Percentiles rank a stretch among this genome's conserved stretches.
phyloP scores from a whole-genome alignment of 2,888 invertebrate genomes.

The Morpho achilles region DNA sequence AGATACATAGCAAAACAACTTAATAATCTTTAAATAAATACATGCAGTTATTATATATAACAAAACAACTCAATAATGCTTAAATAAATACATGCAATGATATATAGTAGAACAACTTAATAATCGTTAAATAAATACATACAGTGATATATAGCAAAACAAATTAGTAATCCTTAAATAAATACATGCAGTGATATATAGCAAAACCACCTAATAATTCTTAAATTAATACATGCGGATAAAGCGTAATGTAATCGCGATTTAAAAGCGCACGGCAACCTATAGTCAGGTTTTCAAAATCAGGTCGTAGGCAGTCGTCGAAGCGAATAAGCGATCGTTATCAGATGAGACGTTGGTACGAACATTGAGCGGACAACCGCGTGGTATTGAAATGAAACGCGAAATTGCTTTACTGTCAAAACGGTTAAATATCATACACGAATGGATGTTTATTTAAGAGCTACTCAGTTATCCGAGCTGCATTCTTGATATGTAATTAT shows the following conservation, averaged over 20 bases:
- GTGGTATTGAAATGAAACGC: constrained; percentile 26
- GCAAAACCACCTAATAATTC: background rate
- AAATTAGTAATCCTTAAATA: background rate
- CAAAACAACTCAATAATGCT: background rate
- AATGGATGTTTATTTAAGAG: constrained; percentile 17
- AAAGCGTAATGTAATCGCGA: constrained; percentile 8
- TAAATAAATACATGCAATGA: background rate
- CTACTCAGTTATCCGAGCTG: too few relatives aligned
- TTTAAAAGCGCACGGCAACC: constrained; percentile 11
- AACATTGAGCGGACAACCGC: constrained; percentile 23
- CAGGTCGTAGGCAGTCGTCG: constrained; percentile 17
- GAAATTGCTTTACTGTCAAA: constrained; percentile 26
- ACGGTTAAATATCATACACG: constrained; percentile 21
- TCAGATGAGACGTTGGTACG: constrained; percentile 20
- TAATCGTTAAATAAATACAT: background rate
- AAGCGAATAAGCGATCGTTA: constrained; percentile 24
- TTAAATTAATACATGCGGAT: background rate
- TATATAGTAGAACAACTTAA: too few relatives aligned
- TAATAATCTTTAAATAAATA: background rate
- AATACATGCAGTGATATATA: background rate
- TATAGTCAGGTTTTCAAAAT: constrained; percentile 16
- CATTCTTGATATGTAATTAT: too few relatives aligned
- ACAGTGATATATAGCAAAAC: background rate
- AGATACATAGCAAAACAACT: background rate
- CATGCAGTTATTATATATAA: background rate